Evolutionary conservation across 2,888 invertebrate species (phyloP).

Genomic region (Automeris io): DNA sequence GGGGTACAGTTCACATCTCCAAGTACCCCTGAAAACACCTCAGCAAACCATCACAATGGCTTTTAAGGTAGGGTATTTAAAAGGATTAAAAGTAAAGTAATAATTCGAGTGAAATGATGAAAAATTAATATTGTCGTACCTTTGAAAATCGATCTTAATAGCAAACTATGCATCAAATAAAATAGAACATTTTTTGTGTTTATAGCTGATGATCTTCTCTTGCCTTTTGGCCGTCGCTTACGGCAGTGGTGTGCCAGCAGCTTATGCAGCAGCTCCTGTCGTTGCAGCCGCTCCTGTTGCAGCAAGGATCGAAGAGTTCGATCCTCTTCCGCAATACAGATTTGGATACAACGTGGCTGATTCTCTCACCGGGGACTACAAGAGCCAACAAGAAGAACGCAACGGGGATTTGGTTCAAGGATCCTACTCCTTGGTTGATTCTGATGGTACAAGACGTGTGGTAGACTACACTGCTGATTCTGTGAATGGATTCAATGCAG

Average conservation of each 20-base stretch:
- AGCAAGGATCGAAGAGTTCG: conserved; percentile 62
- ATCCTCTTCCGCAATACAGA: conserved; percentile 65
- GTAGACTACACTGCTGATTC: conserved; percentile 64
- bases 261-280: conserved; percentile 39
- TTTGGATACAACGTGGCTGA: conserved; percentile 72
- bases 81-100: too few species aligned
- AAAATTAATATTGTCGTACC: neutral
- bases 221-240: conserved; percentile 51
- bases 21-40: conserved; percentile 58
- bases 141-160: neutral
- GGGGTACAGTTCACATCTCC: conserved; percentile 62
- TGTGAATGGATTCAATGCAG: conserved; percentile 61
- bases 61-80: conserved; percentile 58
- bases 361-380: conserved; percentile 65
- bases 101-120: conserved; percentile 17
- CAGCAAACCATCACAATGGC: conserved; percentile 52
- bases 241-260: conserved; percentile 52
- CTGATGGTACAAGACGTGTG: conserved; percentile 63
- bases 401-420: conserved; percentile 65
- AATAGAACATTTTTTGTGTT: conserved; percentile 16
- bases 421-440: conserved; percentile 62
- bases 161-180: neutral
- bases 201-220: conserved; percentile 62
- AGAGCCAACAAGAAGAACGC: conserved; percentile 60
- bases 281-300: conserved; percentile 43